Conservation (phyloP, 2,888 invertebrate genomes). For the Tipula confusa region DNA sequence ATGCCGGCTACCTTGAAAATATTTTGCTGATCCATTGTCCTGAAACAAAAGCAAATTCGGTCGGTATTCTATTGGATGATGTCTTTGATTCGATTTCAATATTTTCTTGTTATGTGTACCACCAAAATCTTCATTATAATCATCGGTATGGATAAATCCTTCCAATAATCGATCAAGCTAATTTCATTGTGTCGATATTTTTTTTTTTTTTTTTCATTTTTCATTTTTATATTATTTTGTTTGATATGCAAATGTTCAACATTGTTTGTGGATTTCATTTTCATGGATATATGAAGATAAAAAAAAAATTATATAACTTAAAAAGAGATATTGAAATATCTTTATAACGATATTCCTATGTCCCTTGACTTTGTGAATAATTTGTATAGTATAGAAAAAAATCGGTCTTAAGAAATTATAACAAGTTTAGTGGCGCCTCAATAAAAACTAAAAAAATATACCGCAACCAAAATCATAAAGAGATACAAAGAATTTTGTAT, state of each 20-base stretch:
- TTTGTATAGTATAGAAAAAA: neutral
- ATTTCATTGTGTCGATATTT: neutral
- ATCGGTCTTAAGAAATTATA: neutral
- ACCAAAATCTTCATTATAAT: neutral
- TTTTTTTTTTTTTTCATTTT: neutral
- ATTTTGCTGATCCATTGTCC: constrained; percentile 67
- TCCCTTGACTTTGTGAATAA: neutral
- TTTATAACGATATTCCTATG: neutral
- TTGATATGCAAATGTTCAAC: neutral
- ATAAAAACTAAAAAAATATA: neutral
- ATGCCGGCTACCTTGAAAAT: constrained; percentile 64
- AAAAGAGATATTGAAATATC: neutral
- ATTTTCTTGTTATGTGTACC: neutral
- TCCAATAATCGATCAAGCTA: neutral
- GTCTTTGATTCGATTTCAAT: neutral
- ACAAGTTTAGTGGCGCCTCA: constrained; percentile 29
- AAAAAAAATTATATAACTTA: neutral
- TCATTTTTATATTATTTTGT: neutral
- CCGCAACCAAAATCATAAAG: neutral
- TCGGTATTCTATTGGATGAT: neutral
- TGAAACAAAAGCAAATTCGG: constrained; percentile 47
- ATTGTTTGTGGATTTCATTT: neutral
- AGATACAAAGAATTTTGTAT: neutral
- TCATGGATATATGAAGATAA: neutral
- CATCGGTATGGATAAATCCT: neutral